Evolutionary conservation across 2,113 vertebrate species (phyloP).

Genomic region (Caretta caretta): DNA sequence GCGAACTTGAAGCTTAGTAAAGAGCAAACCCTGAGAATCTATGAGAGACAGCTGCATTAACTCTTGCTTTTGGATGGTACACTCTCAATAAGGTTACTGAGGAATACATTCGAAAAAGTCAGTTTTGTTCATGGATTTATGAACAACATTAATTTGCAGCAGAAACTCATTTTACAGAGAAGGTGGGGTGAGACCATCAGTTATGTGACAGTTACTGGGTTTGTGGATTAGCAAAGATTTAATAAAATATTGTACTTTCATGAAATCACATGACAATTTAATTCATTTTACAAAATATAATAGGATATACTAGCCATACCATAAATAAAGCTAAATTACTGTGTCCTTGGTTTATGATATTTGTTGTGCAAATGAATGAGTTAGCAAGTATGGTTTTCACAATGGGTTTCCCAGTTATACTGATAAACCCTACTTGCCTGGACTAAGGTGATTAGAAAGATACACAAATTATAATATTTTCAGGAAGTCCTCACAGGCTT

Average conservation of each 20-base stretch:
- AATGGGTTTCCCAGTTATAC: not conserved
- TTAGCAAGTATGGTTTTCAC: not conserved
- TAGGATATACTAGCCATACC: not conserved
- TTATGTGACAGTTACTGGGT: not conserved
- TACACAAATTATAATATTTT: fast-evolving
- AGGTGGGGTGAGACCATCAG: not conserved
- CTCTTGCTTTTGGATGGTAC: not conserved
- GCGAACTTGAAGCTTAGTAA: not conserved
- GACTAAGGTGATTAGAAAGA: not conserved
- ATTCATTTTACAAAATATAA: not conserved
- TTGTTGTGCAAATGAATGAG: not conserved
- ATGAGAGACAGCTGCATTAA: not conserved
- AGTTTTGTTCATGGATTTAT: not conserved
- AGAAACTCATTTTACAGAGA: not conserved
- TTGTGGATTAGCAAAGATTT: too few relatives aligned
- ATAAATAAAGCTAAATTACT: not conserved
- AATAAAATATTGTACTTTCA: too few relatives aligned
- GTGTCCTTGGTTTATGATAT: not conserved
- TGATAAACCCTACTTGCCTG: not conserved
- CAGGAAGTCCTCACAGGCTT: too few relatives aligned
- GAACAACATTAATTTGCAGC: not conserved
- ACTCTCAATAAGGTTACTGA: not conserved
- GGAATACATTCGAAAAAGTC: not conserved
- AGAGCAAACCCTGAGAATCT: not conserved
- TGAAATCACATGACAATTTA: not conserved